Base-by-base conservation (phyloP, 1,140 invertebrate genomes). In the Watersipora subatra region DNA sequence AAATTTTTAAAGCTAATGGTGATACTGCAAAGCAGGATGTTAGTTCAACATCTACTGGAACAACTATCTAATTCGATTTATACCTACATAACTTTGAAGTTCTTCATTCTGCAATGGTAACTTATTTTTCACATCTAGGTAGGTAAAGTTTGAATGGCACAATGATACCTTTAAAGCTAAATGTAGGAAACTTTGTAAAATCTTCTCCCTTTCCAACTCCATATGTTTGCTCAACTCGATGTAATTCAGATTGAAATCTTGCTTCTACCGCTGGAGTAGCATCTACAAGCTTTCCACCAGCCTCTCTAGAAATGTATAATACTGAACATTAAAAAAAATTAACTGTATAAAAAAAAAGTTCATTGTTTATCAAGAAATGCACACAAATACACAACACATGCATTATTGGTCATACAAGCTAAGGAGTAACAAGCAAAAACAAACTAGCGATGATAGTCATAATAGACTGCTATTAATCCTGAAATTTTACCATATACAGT, bases 131-230 rank as follows among this genome's bases (percentile, higher is more conserved):
- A n/a, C n/a, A n/a, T n/a, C n/a, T n/a, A n/a, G n/a, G n/a, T n/a
- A n/a, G n/a, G n/a, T n/a, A n/a, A n/a, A n/a, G n/a, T n/a, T n/a
- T n/a, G n/a, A n/a, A n/a, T n/a, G n/a, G n/a, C n/a, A n/a, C n/a
- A n/a, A n/a, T n/a, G n/a, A 12, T 66, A 78, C 76, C 77, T 70
- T 63, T 25, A 66, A 92, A 95, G 72, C 87, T 87, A 72, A 93
- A 89, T 19, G 84, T 77, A 12, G 93, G 93, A 78, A 96, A 94
- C 76, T 91, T 84, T 3, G 87, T 88, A 87, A 94, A 90, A 75
- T 95, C 90, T 26, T 84, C 83, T 63, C 87, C 88, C 57, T 82
- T 12, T 46, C 7, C 72, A 72, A 88, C 90, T 58, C 89, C 89
- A 80, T 83, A 94, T 66, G 88, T 86, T 72, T 85, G 87, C 25